Evolutionary conservation across 2,888 invertebrate species (phyloP), one percentile per base, ranked within the genome.

Genomic region (Apamea anceps): DNA sequence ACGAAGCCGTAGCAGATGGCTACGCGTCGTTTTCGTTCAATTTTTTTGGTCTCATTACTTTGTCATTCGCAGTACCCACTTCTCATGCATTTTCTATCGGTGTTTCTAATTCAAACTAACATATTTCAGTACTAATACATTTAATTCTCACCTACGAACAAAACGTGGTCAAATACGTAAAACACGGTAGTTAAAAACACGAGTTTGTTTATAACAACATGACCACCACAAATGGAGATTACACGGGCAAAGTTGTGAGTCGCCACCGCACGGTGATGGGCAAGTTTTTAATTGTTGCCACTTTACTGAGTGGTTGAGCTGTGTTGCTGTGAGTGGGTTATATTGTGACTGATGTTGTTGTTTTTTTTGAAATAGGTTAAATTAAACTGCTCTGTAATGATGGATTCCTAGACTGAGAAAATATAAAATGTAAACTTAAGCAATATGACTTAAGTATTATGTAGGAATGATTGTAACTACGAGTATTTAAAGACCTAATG

Each of bases 231-330:
- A 88, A 88, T 87, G 83, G 83, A 85, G 89, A 87, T 88, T 85
- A 88, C 82, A 85, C 72, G 70, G 57, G 65, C 45, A 72, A 88
- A 88, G 83, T 88, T 88, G 62, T 10, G 81, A 75, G 67, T 75
- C 75, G 79, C 77, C 80, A 71, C 77, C 86, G 72, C 75, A 75
- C 73, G 68, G 72, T 85, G 87, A 89, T 82, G 87, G 75, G 60
- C 75, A 88, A 89, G 87, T 88, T 88, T 88, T 85, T 88, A 88
- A 88, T 85, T 87, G 81, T 81, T 73, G 63, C 85, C 89, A 81
- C 80, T 84, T 87, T 73, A 76, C 75, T 67, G 80, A 77, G 80
- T 87, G 75, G 70, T 72, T 86, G 76, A 72, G 37, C 77, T 66
- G 63, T 77, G 54, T 77, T 74, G 75, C 63, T 77, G 60, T 67